phyloP scores from a whole-genome alignment of 1,140 invertebrate genomes.

The Anadara kagoshimensis region DNA sequence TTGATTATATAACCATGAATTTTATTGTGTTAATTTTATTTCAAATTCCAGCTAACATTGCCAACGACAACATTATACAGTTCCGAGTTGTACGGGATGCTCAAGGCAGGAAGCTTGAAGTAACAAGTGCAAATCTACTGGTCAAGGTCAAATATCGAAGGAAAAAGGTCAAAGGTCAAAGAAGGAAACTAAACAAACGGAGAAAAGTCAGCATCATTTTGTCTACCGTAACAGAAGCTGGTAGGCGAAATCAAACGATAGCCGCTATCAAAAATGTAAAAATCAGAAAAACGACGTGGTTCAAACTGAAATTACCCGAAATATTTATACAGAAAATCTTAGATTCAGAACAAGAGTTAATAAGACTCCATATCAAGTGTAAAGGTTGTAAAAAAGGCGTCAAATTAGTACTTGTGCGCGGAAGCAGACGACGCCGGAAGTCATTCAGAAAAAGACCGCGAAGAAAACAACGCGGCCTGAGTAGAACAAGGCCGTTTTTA shows the following conservation, averaged over 20 bases:
- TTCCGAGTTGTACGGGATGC: slow-evolving; percentile 34
- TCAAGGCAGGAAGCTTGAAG: slow-evolving; percentile 30
- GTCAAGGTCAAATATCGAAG: slow-evolving; percentile 36
- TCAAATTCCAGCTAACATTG: slow-evolving; percentile 29
- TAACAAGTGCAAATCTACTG: slow-evolving; percentile 29
- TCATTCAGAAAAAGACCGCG: background rate
- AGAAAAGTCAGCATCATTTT: slow-evolving; percentile 16
- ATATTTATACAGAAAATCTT: slow-evolving; percentile 12
- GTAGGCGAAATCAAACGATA: background rate
- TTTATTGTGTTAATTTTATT: slow-evolving; percentile 2
- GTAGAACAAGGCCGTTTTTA: slow-evolving; percentile 19
- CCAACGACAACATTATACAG: slow-evolving; percentile 26
- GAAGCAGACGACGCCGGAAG: background rate
- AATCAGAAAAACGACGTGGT: slow-evolving; percentile 38
- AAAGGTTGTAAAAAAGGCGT: slow-evolving; percentile 1
- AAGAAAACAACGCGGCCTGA: background rate
- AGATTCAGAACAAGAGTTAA: background rate
- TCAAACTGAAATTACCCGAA: slow-evolving; percentile 33
- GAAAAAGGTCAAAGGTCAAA: background rate
- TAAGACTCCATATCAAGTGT: slow-evolving; percentile 14
- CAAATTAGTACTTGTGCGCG: slow-evolving; percentile 6
- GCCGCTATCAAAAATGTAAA: slow-evolving; percentile 6
- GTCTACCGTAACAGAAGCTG: slow-evolving; percentile 16
- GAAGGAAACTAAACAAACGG: background rate
- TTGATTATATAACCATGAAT: no score